Percentiles rank a stretch among this genome's conserved stretches.
Conservation (phyloP, 2,113 vertebrate genomes). For the Ranitomeya variabilis region DNA sequence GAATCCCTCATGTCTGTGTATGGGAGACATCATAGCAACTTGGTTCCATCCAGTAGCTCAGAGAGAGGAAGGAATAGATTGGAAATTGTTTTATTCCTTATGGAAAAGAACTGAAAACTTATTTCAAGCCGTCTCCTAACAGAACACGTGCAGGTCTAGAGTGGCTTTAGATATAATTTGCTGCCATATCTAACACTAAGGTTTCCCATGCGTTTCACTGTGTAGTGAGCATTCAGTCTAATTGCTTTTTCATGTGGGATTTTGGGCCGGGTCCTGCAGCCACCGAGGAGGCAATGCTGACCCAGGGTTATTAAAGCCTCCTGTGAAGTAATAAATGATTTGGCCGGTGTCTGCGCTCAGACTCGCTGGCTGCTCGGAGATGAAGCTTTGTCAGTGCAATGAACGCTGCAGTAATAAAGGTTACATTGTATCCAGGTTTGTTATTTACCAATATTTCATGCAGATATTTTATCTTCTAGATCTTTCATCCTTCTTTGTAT, state of each 20-base stretch:
- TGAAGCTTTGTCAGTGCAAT: not conserved
- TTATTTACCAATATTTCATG: not conserved
- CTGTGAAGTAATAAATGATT: not conserved
- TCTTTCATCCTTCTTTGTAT: not conserved
- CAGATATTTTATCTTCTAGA: constrained; percentile 18
- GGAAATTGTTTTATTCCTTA: no score
- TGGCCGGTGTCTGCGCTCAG: not conserved
- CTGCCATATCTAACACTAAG: not conserved
- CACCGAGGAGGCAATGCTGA: not conserved
- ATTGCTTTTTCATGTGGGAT: not conserved
- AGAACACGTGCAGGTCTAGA: not conserved
- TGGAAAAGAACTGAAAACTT: no score
- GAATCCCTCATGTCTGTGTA: no score
- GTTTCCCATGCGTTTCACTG: not conserved
- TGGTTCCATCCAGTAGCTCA: no score
- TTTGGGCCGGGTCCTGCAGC: not conserved
- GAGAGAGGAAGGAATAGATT: no score
- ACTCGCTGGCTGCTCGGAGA: not conserved
- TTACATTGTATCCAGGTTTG: not conserved
- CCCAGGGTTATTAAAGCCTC: not conserved
- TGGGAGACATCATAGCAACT: no score
- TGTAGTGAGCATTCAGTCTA: not conserved
- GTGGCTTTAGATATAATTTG: not conserved
- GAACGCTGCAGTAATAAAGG: not conserved
- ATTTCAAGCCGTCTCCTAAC: no score